Conservation (phyloP, 2,113 vertebrate genomes). For the Salvelinus namaycush region DNA sequence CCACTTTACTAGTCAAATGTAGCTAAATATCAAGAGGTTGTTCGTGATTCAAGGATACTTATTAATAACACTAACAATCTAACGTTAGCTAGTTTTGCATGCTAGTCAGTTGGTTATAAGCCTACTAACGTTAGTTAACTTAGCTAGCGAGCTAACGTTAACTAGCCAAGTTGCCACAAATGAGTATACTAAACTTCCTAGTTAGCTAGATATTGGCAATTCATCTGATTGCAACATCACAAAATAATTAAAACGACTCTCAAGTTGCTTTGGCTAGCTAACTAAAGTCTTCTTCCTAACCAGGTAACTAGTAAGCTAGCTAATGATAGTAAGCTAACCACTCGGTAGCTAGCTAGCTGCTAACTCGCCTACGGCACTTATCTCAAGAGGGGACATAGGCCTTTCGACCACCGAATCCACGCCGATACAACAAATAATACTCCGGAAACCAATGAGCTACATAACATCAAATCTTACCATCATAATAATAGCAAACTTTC, state of each 20-base stretch:
- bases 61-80: background rate
- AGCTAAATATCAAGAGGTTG: too few species aligned
- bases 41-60: background rate
- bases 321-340: conserved; percentile 21
- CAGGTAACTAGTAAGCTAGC: too few species aligned
- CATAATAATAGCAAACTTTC: conserved; percentile 97
- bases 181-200: conserved; percentile 2
- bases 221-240: too few species aligned
- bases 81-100: background rate
- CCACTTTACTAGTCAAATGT: too few species aligned
- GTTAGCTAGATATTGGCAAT: background rate
- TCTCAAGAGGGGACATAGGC: background rate
- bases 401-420: background rate
- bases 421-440: background rate
- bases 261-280: too few species aligned
- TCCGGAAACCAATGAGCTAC: accelerated
- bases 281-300: too few species aligned
- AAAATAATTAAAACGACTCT: too few species aligned
- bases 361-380: conserved; percentile 23
- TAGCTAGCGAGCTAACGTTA: background rate
- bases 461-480: conserved; percentile 73
- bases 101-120: background rate
- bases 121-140: too few species aligned
- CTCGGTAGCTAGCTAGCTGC: conserved; percentile 25
- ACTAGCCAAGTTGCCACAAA: conserved; percentile 2